Conservation (phyloP, 2,113 vertebrate genomes). For the Ranitomeya imitator region DNA sequence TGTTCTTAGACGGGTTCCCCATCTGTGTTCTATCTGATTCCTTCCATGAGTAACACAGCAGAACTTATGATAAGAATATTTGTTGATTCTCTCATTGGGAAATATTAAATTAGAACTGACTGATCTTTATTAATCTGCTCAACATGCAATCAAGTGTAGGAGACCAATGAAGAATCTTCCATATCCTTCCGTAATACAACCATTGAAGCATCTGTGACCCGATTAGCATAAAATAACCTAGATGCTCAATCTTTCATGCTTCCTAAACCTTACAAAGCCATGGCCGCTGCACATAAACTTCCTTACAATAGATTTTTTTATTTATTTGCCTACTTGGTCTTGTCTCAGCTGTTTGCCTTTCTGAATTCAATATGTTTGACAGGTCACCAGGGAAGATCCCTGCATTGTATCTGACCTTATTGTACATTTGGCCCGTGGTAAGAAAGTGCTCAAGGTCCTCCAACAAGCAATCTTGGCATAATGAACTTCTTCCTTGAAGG, state of each 20-base stretch:
- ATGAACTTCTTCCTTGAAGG: conserved; percentile 58
- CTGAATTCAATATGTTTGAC: conserved; percentile 55
- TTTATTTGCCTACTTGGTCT: conserved; percentile 4
- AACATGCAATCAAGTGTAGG: background rate
- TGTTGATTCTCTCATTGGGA: background rate
- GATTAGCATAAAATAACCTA: conserved; percentile 41
- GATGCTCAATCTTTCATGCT: conserved; percentile 34
- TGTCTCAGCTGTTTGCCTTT: conserved; percentile 21
- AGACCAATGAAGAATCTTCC: background rate
- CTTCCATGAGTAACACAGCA: background rate
- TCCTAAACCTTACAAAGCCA: conserved; percentile 49
- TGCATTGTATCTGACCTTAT: conserved; percentile 49
- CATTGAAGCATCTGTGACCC: conserved; percentile 36
- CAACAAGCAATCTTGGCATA: conserved; percentile 54
- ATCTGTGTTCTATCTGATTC: background rate
- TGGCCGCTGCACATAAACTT: background rate
- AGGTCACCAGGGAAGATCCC: background rate
- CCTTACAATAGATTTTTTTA: conserved; percentile 28
- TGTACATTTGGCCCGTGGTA: conserved; percentile 47
- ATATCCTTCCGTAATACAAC: background rate
- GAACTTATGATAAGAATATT: background rate
- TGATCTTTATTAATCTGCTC: background rate
- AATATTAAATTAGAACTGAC: background rate
- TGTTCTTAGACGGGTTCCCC: background rate
- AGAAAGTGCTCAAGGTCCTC: conserved; percentile 41